A percentile compares a stretch with the other conserved stretches of the same genome.
phyloP scores from a whole-genome alignment of 2,797 vertebrate genomes.

The Chelon labrosus region DNA sequence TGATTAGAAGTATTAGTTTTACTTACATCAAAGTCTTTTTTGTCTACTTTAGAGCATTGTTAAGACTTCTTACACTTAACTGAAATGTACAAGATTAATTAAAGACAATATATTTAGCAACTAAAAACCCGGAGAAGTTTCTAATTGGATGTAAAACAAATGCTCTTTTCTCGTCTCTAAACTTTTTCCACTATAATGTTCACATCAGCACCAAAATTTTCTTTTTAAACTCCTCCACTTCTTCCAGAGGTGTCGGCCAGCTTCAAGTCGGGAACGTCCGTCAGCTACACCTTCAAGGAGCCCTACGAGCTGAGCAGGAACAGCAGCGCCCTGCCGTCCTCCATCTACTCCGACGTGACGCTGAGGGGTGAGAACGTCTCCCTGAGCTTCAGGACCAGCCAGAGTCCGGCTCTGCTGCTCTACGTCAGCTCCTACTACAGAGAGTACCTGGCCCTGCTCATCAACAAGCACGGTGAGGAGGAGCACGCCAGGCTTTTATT shows the following conservation, averaged over 20 bases:
- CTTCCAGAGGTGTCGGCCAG: slow-evolving; percentile 85
- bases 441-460: slow-evolving; percentile 89
- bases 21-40: not conserved
- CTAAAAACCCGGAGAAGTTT: too few relatives aligned
- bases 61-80: slow-evolving; percentile 35
- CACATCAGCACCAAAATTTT: too few relatives aligned
- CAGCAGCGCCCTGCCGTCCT: slow-evolving; percentile 85
- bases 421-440: slow-evolving; percentile 88
- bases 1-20: slow-evolving; percentile 9
- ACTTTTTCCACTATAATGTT: too few relatives aligned
- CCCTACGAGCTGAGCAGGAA: slow-evolving; percentile 82
- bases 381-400: slow-evolving; percentile 89
- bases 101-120: too few relatives aligned
- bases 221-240: not conserved
- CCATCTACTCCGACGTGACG: slow-evolving; percentile 88
- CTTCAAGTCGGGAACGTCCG: slow-evolving; percentile 87
- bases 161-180: too few relatives aligned
- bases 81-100: too few relatives aligned
- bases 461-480: slow-evolving; percentile 90
- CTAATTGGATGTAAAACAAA: too few relatives aligned
- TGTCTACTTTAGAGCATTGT: slow-evolving; percentile 4
- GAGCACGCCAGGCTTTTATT: not conserved
- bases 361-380: slow-evolving; percentile 86
- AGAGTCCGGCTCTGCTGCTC: slow-evolving; percentile 89
- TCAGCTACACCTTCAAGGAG: slow-evolving; percentile 91